A percentile compares a stretch with the other conserved stretches of the same genome.
These are phyloP conservation scores for Meghimatium bilineatum DNA, from an alignment of 2,888 invertebrate genomes.

Conservation along the genomic window DNA sequence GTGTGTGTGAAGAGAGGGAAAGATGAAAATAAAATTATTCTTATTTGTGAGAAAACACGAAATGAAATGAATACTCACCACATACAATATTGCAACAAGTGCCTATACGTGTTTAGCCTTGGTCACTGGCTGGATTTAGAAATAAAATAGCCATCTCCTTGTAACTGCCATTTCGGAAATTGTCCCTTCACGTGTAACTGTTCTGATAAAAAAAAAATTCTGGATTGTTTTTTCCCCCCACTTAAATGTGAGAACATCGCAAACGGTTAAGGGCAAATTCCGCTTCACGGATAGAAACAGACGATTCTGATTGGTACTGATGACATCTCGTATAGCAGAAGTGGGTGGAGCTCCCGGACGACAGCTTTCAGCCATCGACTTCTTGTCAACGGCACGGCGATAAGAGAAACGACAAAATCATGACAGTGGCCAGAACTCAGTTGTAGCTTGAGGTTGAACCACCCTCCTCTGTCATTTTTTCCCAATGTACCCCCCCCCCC, in stretches of 20 bases:
- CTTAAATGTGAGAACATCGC: constrained; percentile 16
- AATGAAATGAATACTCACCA: neutral
- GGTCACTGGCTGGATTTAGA: neutral
- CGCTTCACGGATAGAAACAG: constrained; percentile 8
- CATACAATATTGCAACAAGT: neutral
- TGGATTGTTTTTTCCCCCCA: neutral
- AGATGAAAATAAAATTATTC: neutral
- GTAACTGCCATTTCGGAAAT: neutral
- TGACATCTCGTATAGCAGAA: neutral
- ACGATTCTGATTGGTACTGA: constrained; percentile 36
- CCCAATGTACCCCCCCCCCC: no score
- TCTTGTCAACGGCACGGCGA: constrained; percentile 1
- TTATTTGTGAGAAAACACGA: neutral
- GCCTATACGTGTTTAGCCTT: neutral
- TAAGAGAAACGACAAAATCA: constrained; percentile 7
- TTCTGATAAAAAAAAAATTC: neutral
- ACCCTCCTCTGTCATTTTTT: neutral
- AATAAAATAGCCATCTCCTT: neutral
- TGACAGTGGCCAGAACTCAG: neutral
- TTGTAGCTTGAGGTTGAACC: neutral
- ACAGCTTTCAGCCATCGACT: constrained; percentile 17
- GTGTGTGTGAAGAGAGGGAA: neutral
- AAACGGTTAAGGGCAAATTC: constrained; percentile 16
- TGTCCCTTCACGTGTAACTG: neutral
- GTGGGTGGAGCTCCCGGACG: constrained; percentile 29